Conservation (phyloP, 2,113 vertebrate genomes). For the Archilochus colubris region DNA sequence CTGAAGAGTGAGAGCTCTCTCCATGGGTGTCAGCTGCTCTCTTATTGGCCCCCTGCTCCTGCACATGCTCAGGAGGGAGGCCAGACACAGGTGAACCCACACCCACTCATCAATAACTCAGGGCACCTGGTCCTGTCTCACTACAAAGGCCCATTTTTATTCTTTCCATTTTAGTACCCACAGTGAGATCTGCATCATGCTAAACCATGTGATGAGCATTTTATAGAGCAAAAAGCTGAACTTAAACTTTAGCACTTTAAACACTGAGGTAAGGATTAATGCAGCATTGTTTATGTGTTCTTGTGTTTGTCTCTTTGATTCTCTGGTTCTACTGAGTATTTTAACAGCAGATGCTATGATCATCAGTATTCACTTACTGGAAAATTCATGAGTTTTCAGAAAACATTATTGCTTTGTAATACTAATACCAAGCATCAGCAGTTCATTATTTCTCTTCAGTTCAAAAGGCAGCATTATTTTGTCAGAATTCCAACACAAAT, state of each 20-base stretch:
- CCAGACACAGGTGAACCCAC: too few relatives aligned
- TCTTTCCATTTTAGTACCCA: background rate
- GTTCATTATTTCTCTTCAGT: background rate
- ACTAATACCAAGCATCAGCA: background rate
- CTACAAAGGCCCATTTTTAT: background rate
- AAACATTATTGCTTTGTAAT: background rate
- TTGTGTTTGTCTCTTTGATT: background rate
- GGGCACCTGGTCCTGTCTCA: too few relatives aligned
- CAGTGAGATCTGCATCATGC: accelerated
- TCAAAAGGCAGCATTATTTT: background rate
- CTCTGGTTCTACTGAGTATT: background rate
- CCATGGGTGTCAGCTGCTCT: too few relatives aligned
- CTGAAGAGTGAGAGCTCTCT: too few relatives aligned
- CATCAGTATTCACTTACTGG: background rate
- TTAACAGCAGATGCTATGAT: background rate
- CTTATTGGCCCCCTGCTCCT: too few relatives aligned
- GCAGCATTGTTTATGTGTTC: background rate
- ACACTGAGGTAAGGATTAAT: background rate
- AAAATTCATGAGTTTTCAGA: background rate
- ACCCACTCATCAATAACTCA: too few relatives aligned
- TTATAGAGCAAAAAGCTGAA: background rate
- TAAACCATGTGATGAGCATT: background rate
- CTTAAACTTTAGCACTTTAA: background rate
- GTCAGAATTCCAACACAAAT: background rate
- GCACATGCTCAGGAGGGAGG: too few relatives aligned